Evolutionary conservation across 1,140 invertebrate genomes (phyloP).

Genomic region (Zaprionus taronus): DNA sequence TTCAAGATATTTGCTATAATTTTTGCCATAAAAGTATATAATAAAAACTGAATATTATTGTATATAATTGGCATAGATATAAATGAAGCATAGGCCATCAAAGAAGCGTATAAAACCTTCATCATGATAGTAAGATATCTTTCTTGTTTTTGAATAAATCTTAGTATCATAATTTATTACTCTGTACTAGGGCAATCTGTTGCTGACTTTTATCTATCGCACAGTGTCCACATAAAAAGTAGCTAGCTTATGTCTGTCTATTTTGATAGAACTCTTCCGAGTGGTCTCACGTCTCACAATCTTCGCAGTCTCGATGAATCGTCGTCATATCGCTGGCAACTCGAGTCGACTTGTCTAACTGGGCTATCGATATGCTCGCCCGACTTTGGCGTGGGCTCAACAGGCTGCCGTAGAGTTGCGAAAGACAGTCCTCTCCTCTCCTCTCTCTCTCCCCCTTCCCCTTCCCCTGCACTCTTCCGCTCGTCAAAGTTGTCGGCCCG

Average conservation of each 20-base stretch:
- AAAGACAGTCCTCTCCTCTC: not conserved
- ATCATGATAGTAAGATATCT: not conserved
- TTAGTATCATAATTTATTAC: not conserved
- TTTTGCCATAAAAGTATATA: no score
- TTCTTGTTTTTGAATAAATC: not conserved
- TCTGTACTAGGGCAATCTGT: not conserved
- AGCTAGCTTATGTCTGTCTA: not conserved
- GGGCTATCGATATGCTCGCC: slow-evolving; percentile 14
- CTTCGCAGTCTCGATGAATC: not conserved
- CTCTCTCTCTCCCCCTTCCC: not conserved
- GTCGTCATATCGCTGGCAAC: slow-evolving; percentile 13
- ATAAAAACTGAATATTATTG: no score
- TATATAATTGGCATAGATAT: no score
- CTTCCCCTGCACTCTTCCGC: not conserved
- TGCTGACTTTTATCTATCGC: not conserved
- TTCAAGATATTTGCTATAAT: no score
- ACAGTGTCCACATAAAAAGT: not conserved
- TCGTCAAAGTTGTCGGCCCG: slow-evolving; percentile 8
- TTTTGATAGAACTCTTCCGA: not conserved
- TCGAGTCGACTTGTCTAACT: not conserved
- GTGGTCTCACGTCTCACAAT: not conserved
- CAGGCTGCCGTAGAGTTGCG: slow-evolving; percentile 12
- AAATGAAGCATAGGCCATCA: no score
- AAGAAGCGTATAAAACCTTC: no score
- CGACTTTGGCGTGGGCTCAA: slow-evolving; percentile 19